A percentile compares a stretch with the other conserved stretches of the same genome.
These are phyloP conservation scores for Orchesella cincta DNA, from an alignment of 1,140 invertebrate genomes.

Conservation along the genomic window DNA sequence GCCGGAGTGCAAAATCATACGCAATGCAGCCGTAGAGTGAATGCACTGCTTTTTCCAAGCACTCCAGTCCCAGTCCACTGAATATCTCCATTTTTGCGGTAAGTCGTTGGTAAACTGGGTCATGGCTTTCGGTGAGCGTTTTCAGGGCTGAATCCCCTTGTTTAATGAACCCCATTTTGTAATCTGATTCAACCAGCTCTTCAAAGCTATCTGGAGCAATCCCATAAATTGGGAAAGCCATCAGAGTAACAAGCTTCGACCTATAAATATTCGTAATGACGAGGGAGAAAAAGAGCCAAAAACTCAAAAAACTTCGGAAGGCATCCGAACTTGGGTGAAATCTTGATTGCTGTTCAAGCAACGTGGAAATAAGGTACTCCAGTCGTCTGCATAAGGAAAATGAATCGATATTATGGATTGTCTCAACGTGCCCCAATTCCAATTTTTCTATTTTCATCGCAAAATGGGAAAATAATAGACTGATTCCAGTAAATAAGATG, in stretches of 20 bases:
- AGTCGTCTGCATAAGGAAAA: too few relatives aligned
- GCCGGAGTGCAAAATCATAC: neutral
- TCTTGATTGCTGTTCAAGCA: conserved; percentile 33
- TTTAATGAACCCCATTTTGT: conserved; percentile 12
- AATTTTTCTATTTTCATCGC: too few relatives aligned
- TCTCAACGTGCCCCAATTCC: too few relatives aligned
- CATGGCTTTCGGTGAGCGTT: neutral
- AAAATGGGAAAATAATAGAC: too few relatives aligned
- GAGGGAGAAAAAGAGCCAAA: neutral
- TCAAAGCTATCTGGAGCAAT: neutral
- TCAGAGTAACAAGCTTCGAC: conserved; percentile 4
- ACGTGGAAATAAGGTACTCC: too few relatives aligned
- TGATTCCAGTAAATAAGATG: too few relatives aligned
- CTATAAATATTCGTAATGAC: neutral
- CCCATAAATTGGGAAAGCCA: neutral
- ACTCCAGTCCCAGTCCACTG: neutral
- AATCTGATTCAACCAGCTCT: neutral
- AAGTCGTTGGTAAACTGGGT: conserved; percentile 6
- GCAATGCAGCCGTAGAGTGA: conserved; percentile 8
- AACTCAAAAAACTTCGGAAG: neutral
- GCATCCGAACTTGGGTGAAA: neutral
- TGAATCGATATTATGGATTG: too few relatives aligned
- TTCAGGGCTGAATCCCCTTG: conserved; percentile 2
- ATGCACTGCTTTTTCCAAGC: neutral
- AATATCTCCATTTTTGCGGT: neutral